Evolutionary conservation across 2,888 invertebrate species (phyloP).

Genomic region (Pseudococcus viburni): DNA sequence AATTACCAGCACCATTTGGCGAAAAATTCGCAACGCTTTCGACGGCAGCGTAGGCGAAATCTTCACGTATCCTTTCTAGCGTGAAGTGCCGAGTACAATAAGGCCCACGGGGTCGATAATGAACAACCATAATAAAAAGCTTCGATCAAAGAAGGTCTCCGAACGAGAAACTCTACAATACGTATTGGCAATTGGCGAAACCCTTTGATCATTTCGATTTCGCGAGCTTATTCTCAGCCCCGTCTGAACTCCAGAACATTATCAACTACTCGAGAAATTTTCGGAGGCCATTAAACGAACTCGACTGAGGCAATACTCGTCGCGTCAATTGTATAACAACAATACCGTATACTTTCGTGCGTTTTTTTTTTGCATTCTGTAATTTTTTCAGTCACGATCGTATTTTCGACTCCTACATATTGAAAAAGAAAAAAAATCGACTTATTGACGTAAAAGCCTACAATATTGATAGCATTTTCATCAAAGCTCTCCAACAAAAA

Average conservation of each 20-base stretch:
- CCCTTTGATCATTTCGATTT: neutral
- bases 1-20: no score
- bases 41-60: neutral
- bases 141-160: conserved; percentile 29
- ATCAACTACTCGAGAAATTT: neutral
- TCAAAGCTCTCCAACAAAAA: neutral
- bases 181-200: neutral
- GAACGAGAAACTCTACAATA: neutral
- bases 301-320: neutral
- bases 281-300: neutral
- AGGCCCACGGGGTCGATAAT: conserved; percentile 9
- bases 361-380: neutral
- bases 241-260: neutral
- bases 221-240: neutral
- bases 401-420: neutral
- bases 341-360: neutral
- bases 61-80: neutral
- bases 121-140: conserved; percentile 12
- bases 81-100: neutral
- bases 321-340: neutral
- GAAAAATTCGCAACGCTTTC: neutral
- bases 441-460: neutral
- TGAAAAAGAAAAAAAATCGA: neutral
- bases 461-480: neutral
- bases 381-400: neutral